Conservation (phyloP, 2,113 vertebrate species). For the Aphyosemion australe region DNA sequence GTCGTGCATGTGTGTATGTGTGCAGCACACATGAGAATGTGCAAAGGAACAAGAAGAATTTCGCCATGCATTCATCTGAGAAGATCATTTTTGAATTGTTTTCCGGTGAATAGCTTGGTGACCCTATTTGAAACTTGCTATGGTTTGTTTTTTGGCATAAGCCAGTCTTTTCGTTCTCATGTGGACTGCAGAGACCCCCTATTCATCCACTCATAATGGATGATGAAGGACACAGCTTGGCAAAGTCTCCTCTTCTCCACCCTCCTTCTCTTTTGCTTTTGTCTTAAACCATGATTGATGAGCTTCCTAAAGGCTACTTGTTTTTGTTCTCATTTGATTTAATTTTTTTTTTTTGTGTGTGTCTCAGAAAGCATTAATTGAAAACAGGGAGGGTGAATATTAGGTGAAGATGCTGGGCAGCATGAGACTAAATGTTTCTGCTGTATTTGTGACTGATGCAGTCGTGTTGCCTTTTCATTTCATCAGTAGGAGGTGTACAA, state of each 20-base stretch:
- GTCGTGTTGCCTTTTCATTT: conserved; percentile 30
- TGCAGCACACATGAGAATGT: background rate
- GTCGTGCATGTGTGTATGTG: conserved; percentile 7
- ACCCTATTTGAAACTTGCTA: conserved; percentile 42
- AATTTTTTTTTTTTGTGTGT: conserved; percentile 30
- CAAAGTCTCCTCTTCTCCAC: conserved; percentile 62
- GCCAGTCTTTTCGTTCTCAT: conserved; percentile 36
- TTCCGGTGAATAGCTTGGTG: conserved; percentile 7
- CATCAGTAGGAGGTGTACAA: conserved; percentile 18
- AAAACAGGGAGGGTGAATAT: conserved; percentile 47
- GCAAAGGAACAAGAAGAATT: background rate
- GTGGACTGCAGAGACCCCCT: conserved; percentile 54
- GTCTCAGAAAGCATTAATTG: conserved; percentile 62
- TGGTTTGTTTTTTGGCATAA: conserved; percentile 47
- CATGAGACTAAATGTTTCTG: conserved; percentile 22
- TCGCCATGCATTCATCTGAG: conserved; percentile 3
- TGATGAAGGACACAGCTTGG: conserved; percentile 70
- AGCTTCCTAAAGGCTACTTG: conserved; percentile 70
- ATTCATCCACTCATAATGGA: conserved; percentile 73
- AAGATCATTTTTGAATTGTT: conserved; percentile 31
- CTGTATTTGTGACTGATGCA: conserved; percentile 28
- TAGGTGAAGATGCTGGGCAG: conserved; percentile 50
- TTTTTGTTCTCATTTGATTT: conserved; percentile 53
- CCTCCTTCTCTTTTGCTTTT: conserved; percentile 67
- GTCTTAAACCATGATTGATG: conserved; percentile 78